Conservation (phyloP, 2,113 vertebrate species). For the Aldabrachelys gigantea region DNA sequence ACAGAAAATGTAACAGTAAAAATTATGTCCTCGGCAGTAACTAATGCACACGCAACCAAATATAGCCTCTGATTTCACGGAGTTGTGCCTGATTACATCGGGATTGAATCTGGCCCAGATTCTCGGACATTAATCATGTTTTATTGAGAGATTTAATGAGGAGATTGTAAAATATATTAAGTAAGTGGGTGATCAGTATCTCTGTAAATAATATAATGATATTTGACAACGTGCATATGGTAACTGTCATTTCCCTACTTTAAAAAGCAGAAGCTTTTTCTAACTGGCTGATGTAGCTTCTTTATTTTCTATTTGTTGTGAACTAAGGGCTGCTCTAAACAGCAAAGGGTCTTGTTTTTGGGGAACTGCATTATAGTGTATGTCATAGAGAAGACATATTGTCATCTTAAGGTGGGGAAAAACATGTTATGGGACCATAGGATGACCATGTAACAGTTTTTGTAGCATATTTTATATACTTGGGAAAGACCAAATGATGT, state of each 20-base stretch:
- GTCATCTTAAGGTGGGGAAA: background rate
- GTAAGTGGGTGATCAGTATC: background rate
- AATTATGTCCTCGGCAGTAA: background rate
- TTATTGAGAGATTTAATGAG: background rate
- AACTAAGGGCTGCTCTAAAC: constrained; percentile 2
- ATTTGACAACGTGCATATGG: background rate
- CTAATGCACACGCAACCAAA: background rate
- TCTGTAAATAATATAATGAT: background rate
- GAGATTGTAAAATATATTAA: fast-evolving
- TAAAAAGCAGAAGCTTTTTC: background rate
- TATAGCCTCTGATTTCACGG: background rate
- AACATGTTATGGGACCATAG: background rate
- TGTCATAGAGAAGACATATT: background rate
- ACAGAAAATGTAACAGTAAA: background rate
- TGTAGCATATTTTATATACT: background rate
- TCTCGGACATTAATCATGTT: background rate
- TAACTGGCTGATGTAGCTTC: background rate
- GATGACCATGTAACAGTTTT: background rate
- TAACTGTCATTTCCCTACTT: background rate
- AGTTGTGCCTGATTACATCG: background rate
- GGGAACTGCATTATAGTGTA: background rate
- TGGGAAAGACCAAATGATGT: background rate
- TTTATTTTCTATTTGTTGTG: background rate
- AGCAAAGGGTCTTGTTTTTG: background rate
- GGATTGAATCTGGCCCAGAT: background rate